These are phyloP conservation scores for Luscinia luscinia DNA, from an alignment of 2,797 vertebrate genomes.

Conservation along the genomic window DNA sequence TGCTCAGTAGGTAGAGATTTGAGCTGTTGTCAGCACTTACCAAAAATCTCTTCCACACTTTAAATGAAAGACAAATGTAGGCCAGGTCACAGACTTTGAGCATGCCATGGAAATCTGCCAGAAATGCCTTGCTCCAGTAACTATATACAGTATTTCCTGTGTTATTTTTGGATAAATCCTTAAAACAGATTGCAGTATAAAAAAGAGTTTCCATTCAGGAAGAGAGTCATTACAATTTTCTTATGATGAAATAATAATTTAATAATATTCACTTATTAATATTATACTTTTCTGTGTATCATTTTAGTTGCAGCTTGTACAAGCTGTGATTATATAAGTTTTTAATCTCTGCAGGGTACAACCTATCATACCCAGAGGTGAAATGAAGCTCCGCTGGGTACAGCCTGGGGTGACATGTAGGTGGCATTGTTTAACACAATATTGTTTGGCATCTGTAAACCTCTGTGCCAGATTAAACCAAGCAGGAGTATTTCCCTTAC, in stretches of 20 bases:
- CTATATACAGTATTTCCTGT: conserved; percentile 24
- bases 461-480: not conserved
- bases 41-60: not conserved
- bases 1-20: not conserved
- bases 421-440: not conserved
- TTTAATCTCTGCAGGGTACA: not conserved
- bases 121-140: not conserved
- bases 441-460: not conserved
- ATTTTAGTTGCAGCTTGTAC: not conserved
- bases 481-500: not conserved
- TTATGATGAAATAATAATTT: not conserved
- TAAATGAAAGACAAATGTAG: conserved; percentile 28
- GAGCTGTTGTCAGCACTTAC: not conserved
- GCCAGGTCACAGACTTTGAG: not conserved
- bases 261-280: not conserved
- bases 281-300: not conserved
- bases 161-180: conserved; percentile 31
- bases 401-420: not conserved
- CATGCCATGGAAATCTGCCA: not conserved
- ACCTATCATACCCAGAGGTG: not conserved
- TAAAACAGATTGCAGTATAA: not conserved
- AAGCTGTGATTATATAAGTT: not conserved
- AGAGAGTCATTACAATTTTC: not conserved
- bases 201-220: not conserved
- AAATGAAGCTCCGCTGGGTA: not conserved